Base-by-base conservation (phyloP, 2,113 vertebrate genomes). In the Brienomyrus brachyistius region DNA sequence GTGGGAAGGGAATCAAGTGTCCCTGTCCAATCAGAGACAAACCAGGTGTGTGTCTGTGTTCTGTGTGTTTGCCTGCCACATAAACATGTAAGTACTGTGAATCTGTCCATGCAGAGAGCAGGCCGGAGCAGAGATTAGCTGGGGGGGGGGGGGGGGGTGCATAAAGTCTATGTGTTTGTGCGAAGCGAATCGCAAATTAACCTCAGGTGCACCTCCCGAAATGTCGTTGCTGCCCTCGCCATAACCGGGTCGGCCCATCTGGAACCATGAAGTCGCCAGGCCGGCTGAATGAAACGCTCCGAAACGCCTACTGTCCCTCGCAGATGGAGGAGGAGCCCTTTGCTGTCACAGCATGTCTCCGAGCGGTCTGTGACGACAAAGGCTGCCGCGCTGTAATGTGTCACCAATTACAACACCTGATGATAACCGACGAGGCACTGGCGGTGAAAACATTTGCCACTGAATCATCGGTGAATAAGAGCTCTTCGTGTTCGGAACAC, bases 391-490 rank as follows among this genome's bases (percentile, higher is more conserved):
- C 50, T 54, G n/a, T 52, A 52, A 84, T 48, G 85, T 86, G 50
- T 86, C 85, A 86, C 21, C 50, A 50, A 47, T 54, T 15, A n/a
- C 85, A 87, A n/a, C 51, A 56, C 85, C 50, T 19, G 48, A 87
- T 21, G 85, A 54, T 54, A 87, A 43, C 51, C n/a, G 31, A 19
- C 48, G 27, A 87, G 27, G 27, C 85, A 35, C 6, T 40, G 27
- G 45, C 23, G 13, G 21, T 10, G 48, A 54, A 52, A 87, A 54
- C 85, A 87, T 56, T 87, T 21, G 48, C 85, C 85, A 21, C 85
- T 87, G 85, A 87, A 9, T 87, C 85, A 87, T 87, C 51, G 15
- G 50, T 87, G 85, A 87, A 54, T 87, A 87, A 54, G 51, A 54
- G 48, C 85, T 87, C 85, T 35, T 86, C 85, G 0, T 87, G n/a